These are phyloP conservation scores for Ivindomyrus marchei DNA, from an alignment of 2,113 vertebrate species.

Conservation along the genomic window DNA sequence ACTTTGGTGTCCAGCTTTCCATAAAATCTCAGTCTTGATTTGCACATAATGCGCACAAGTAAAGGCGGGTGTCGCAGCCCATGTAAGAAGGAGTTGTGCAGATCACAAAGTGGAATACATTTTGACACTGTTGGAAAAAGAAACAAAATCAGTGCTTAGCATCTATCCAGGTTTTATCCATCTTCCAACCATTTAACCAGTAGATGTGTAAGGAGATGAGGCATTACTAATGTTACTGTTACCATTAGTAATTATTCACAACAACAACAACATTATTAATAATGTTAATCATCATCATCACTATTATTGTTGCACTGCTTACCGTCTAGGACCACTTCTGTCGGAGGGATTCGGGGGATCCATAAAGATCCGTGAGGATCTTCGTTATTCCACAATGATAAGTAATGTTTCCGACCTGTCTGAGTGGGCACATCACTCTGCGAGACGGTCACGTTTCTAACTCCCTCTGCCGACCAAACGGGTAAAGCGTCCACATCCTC, in stretches of 20 bases:
- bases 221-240: background rate
- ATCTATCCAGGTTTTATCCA: background rate
- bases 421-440: constrained; percentile 54
- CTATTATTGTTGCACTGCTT: constrained; percentile 33
- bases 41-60: constrained; percentile 79
- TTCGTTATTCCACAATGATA: constrained; percentile 83
- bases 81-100: constrained; percentile 64
- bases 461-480: constrained; percentile 35
- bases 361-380: constrained; percentile 75
- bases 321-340: constrained; percentile 61
- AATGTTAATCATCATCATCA: background rate
- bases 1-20: constrained; percentile 70
- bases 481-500: constrained; percentile 32
- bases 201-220: background rate
- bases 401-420: constrained; percentile 63
- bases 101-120: constrained; percentile 59
- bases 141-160: background rate
- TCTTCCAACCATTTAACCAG: background rate
- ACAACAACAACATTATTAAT: background rate
- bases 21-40: constrained; percentile 79
- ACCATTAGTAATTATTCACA: background rate
- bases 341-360: constrained; percentile 37
- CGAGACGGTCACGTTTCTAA: constrained; percentile 26
- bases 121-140: constrained; percentile 61
- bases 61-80: constrained; percentile 59